phyloP scores from a whole-genome alignment of 2,113 vertebrate genomes.

The Salminus brasiliensis region DNA sequence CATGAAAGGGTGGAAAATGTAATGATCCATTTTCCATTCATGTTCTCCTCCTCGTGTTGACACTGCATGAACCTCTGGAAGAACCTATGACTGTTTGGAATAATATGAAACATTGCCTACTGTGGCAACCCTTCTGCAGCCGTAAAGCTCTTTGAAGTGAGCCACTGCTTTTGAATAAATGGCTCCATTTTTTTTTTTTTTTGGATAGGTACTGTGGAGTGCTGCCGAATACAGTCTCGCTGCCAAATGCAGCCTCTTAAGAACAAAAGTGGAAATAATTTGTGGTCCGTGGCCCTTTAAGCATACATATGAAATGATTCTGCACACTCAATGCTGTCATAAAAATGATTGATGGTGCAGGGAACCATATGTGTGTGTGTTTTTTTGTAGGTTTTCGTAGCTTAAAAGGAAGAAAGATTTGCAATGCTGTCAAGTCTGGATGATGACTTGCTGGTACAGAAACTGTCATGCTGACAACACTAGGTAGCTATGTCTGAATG shows the following conservation, averaged over 20 bases:
- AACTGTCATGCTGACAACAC: constrained; percentile 8
- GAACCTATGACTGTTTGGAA: constrained; percentile 2
- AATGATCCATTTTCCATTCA: constrained; percentile 16
- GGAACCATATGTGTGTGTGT: constrained; percentile 6
- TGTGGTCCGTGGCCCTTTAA: constrained; percentile 63
- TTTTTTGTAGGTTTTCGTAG: constrained; percentile 31
- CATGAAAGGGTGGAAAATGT: constrained; percentile 22
- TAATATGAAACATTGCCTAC: constrained; percentile 5
- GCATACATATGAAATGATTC: constrained; percentile 57
- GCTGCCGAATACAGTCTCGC: background rate
- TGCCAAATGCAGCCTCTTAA: constrained; percentile 28
- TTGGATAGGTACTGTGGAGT: constrained; percentile 1
- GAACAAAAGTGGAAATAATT: constrained; percentile 67
- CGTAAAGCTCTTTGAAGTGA: constrained; percentile 2
- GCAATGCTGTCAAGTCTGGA: constrained; percentile 2
- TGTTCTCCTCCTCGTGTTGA: background rate
- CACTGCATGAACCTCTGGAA: constrained; percentile 3
- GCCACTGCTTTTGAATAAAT: constrained; percentile 17
- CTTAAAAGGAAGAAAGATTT: constrained; percentile 14
- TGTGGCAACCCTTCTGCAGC: background rate
- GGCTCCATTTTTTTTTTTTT: background rate
- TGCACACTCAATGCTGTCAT: constrained; percentile 62
- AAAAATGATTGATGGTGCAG: constrained; percentile 69
- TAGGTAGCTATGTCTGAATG: constrained; percentile 10
- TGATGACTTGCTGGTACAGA: constrained; percentile 2